Evolutionary conservation across 2,113 vertebrate species (phyloP).

Genomic region (Oceanodroma tethys): DNA sequence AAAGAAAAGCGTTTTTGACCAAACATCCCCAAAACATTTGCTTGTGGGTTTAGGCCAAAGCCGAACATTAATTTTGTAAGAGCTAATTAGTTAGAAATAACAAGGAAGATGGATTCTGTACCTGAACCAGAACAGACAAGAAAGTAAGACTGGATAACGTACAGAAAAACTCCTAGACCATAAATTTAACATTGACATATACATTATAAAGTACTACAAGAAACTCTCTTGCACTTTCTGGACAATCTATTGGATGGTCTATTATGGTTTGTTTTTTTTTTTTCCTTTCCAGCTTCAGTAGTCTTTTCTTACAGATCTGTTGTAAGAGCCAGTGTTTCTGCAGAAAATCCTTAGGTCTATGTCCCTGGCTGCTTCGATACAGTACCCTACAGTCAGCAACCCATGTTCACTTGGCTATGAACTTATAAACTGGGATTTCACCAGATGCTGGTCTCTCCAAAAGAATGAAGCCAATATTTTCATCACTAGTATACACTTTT

Average conservation of each 20-base stretch:
- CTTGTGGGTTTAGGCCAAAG: not conserved
- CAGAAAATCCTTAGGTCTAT: not conserved
- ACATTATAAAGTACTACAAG: not conserved
- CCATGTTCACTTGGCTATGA: not conserved
- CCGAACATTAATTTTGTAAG: not conserved
- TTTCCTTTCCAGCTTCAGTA: not conserved
- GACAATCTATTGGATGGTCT: not conserved
- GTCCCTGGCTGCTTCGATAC: not conserved
- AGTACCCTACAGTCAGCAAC: not conserved
- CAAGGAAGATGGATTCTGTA: not conserved
- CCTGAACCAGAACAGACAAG: not conserved
- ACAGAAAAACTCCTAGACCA: not conserved
- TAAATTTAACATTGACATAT: not conserved
- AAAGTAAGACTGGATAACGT: not conserved
- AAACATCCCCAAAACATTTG: not conserved
- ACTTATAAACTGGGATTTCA: not conserved
- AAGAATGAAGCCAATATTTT: not conserved
- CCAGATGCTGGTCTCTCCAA: not conserved
- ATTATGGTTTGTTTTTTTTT: not conserved
- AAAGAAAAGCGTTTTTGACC: not conserved
- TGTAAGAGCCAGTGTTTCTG: not conserved
- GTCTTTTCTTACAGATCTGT: not conserved
- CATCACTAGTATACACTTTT: not conserved
- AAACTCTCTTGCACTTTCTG: not conserved
- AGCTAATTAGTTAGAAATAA: not conserved